Percentiles rank a stretch among this genome's conserved stretches.
phyloP scores from a whole-genome alignment of 2,888 invertebrate species.

The Meloe dianella region DNA sequence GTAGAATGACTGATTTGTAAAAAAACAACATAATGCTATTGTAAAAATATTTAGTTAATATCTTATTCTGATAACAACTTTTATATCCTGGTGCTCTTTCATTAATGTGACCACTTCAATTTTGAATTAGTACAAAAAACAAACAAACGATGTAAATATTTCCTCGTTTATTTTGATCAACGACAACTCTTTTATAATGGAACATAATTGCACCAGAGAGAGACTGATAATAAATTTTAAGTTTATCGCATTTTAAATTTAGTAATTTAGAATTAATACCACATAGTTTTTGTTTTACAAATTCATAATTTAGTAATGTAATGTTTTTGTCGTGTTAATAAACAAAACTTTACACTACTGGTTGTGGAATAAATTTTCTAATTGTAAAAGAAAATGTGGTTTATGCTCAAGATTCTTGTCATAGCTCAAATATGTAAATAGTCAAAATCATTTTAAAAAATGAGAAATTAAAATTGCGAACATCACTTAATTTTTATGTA shows the following conservation, averaged over 20 bases:
- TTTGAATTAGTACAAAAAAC: slow-evolving; percentile 3
- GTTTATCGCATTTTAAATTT: slow-evolving; percentile 38
- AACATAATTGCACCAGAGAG: slow-evolving; percentile 43
- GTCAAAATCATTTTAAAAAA: slow-evolving; percentile 17
- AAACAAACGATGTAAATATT: neutral
- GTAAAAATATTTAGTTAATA: neutral
- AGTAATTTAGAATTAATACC: slow-evolving; percentile 23
- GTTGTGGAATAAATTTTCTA: neutral
- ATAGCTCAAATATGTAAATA: slow-evolving; percentile 45
- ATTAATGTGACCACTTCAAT: neutral
- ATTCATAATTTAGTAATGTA: neutral
- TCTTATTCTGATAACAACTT: neutral
- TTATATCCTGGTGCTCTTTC: neutral
- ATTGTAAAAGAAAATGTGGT: slow-evolving; percentile 35
- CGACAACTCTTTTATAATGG: neutral
- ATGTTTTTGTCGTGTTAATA: neutral
- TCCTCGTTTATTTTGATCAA: neutral
- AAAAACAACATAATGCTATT: neutral
- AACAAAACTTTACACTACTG: neutral
- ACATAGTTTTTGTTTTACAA: slow-evolving; percentile 26
- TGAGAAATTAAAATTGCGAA: neutral
- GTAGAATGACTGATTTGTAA: neutral
- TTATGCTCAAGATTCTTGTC: slow-evolving; percentile 48
- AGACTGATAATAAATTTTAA: slow-evolving; percentile 45
- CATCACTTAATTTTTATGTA: slow-evolving; percentile 22